Evolutionary conservation across 2,888 invertebrate genomes (phyloP), one percentile per base, ranked within the genome.

Genomic region (Dilophus febrilis): DNA sequence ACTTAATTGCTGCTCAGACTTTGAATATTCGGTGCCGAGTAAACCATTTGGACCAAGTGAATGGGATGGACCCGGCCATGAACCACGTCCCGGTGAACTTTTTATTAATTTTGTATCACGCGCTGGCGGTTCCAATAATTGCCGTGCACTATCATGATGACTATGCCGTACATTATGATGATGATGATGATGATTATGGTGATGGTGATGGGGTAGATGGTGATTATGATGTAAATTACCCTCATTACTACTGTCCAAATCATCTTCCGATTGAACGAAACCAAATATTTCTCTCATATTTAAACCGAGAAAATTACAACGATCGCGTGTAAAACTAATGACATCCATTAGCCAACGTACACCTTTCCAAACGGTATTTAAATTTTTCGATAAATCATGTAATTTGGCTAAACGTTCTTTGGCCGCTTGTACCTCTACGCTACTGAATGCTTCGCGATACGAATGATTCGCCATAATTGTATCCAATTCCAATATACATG

Each of bases 321-420:
- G 74, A 54, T 95, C 95, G 44, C 97, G 72, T 1, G 95, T 92
- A 56, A 88, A 88, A 0, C 86, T 79, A 40, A 97, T 88, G 6
- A 94, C 80, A 55, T 95, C 92, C 75, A 92, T 86, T 16, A 97
- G 71, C 97, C 97, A 98, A 14, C 98, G 74, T 33, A 88, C 81
- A 16, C 82, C 79, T 54, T 90, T 88, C 97, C 97, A 97, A 3
- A 88, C 77, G 0, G 73, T 64, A 53, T 95, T 95, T 35, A 95
- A 67, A 52, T 78, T 83, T 27, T 74, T 67, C 55, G 94, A 92
- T 32, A 92, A 71, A 39, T 86, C 83, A 54, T 85, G 81, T 22
- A 97, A 63, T 52, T 82, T 81, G 1, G 72, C 66, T 31, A 95
- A 65, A 42, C 87, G 74, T 51, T 87, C 85, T 59, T 86, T 90